Evolutionary conservation across 2,888 invertebrate species (phyloP), one percentile per base, ranked within the genome.

Genomic region (Cheilosia grossa): DNA sequence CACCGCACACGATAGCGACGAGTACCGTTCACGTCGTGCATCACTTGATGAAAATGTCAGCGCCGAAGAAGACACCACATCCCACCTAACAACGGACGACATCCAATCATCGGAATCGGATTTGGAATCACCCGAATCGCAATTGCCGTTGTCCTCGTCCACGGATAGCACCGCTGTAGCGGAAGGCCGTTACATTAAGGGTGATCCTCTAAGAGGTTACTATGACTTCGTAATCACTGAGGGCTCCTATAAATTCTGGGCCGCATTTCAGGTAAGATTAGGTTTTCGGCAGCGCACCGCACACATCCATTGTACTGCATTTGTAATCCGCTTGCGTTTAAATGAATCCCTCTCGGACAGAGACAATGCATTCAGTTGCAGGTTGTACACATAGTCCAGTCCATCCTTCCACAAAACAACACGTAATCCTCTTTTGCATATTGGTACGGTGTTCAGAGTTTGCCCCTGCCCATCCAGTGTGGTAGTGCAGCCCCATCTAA

Each of bases 231-330:
- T 97, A 87, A 96, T 97, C 89, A 97, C 96, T 89, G 97, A 97
- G 90, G 96, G 96, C 2, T 97, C 96, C 19, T 97, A 96, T 92
- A 97, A 97, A 90, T 97, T 97, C 92, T 97, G 97, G 97, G 96
- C 97, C 42, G 96, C 93, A 9, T 97, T 97, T 91, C 97, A 97
- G 94, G 96, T 96, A 91, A 91, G 90, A 63, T 72, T 27, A 53
- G 40, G 40, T 59, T 66, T 64, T 58, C 72, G 58, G 51, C 51
- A 37, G 37, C 37, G 4, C 72, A 17, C 30, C 37, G 4, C 72
- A 17, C 30, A 54, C 54, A 56, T 40, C 30, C 27, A 54, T 33
- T 51, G 54, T 17, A 72, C 42, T 54, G 66, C 77, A 49, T 30
- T 78, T 77, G 81, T 85, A 85, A 85, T 81, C 85, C 81, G 72